Evolutionary conservation across 2,797 vertebrate species (phyloP).

Genomic region (Leptodactylus fallax): DNA sequence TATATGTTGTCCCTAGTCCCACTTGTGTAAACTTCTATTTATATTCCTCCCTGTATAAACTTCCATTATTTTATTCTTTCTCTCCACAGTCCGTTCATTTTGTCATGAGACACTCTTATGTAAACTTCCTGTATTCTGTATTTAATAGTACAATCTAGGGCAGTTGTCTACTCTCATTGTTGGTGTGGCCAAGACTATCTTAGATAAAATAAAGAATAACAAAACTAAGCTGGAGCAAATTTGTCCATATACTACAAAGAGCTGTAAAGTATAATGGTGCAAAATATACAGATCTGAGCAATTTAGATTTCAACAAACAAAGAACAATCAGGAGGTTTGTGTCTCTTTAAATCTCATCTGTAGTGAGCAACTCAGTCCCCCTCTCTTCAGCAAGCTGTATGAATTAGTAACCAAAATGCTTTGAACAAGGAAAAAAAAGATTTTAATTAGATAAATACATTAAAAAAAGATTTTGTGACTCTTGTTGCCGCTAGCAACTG

Average conservation of each 20-base stretch:
- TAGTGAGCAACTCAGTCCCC: not conserved
- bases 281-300: not conserved
- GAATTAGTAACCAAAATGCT: conserved; percentile 66
- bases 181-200: not conserved
- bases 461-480: conserved; percentile 71
- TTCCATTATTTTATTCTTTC: no score
- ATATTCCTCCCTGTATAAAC: no score
- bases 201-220: not conserved
- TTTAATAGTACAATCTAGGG: not conserved
- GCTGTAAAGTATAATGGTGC: not conserved
- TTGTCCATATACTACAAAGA: not conserved
- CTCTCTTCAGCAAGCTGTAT: conserved; percentile 56
- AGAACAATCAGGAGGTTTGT: not conserved
- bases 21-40: no score
- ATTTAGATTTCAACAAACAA: not conserved
- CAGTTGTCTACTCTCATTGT: not conserved
- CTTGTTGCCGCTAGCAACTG: conserved; percentile 70
- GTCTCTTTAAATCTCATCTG: not conserved
- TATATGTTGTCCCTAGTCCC: no score
- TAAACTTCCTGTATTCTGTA: no score
- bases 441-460: conserved; percentile 77
- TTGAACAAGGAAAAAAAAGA: conserved; percentile 63
- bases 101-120: no score
- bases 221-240: not conserved
- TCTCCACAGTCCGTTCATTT: no score